A percentile compares a stretch with the other conserved stretches of the same genome.
phyloP scores from a whole-genome alignment of 1,140 invertebrate species.

The Drosophila oshimai region DNA sequence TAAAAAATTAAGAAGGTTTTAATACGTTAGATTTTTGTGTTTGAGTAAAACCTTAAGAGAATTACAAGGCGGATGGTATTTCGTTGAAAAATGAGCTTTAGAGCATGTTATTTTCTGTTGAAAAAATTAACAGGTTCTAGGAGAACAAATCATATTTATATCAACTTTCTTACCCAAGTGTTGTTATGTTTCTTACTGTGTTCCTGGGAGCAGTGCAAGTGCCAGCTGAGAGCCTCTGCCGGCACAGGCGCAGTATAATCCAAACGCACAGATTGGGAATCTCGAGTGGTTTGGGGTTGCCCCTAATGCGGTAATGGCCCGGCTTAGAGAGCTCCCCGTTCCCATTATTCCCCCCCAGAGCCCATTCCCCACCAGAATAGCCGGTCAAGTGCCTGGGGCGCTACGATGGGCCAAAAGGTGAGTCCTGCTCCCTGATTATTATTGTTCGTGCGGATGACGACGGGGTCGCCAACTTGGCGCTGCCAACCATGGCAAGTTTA shows the following conservation, averaged over 20 bases:
- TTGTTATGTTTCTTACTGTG: not conserved
- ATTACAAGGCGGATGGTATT: no score
- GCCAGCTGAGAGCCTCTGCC: constrained; percentile 54
- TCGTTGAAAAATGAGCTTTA: no score
- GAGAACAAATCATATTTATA: no score
- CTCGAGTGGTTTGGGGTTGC: constrained; percentile 47
- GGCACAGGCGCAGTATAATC: constrained; percentile 68
- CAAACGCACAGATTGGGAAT: constrained; percentile 51
- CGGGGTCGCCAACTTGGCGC: constrained; percentile 47
- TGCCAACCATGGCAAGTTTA: constrained; percentile 31
- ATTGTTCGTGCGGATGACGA: constrained; percentile 2
- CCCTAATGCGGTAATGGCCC: constrained; percentile 59
- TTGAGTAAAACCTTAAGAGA: no score
- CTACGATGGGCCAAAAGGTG: constrained; percentile 16
- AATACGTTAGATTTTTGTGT: no score
- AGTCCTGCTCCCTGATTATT: constrained; percentile 19
- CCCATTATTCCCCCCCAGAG: not conserved
- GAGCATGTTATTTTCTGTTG: no score
- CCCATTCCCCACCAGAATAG: not conserved
- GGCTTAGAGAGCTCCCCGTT: not conserved
- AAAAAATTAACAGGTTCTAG: no score
- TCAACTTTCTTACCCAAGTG: not conserved
- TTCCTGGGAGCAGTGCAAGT: constrained; percentile 26
- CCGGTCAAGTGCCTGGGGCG: constrained; percentile 20
- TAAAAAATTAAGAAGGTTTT: no score